Conservation (phyloP, 2,888 invertebrate species). For the Amiota communis region DNA sequence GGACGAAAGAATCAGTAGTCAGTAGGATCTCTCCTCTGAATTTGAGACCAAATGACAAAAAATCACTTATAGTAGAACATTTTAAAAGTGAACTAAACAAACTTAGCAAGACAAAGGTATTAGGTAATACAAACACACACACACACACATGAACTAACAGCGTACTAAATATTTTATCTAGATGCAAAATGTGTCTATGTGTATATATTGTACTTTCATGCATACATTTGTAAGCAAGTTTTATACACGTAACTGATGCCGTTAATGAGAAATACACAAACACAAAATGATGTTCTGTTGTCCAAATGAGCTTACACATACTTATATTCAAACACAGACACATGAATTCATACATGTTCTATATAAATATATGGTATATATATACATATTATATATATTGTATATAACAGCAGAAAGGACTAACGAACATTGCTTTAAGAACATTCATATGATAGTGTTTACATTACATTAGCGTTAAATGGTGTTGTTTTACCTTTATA, state of each 20-base stretch:
- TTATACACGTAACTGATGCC: slow-evolving; percentile 5
- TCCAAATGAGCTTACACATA: too few species aligned
- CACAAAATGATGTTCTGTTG: too few species aligned
- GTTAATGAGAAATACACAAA: slow-evolving; percentile 19
- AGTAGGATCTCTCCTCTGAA: neutral
- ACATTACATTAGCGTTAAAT: slow-evolving; percentile 68
- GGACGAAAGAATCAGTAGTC: neutral
- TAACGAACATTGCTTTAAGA: slow-evolving; percentile 36
- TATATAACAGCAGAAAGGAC: slow-evolving; percentile 26
- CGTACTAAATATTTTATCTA: neutral
- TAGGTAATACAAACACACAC: slow-evolving; percentile 27
- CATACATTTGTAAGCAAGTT: slow-evolving; percentile 8
- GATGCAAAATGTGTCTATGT: slow-evolving; percentile 7
- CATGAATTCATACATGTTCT: neutral
- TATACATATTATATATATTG: too few species aligned
- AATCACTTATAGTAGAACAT: too few species aligned
- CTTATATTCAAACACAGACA: neutral
- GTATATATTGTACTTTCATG: neutral
- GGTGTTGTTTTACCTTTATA: slow-evolving; percentile 53
- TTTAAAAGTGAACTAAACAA: slow-evolving; percentile 6
- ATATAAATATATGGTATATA: neutral
- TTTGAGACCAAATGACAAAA: too few species aligned
- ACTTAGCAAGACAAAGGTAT: neutral
- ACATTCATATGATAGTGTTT: slow-evolving; percentile 62
- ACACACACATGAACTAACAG: slow-evolving; percentile 4